Base-by-base conservation (phyloP, 2,113 vertebrate genomes). In the Elaphurus davidianus region DNA sequence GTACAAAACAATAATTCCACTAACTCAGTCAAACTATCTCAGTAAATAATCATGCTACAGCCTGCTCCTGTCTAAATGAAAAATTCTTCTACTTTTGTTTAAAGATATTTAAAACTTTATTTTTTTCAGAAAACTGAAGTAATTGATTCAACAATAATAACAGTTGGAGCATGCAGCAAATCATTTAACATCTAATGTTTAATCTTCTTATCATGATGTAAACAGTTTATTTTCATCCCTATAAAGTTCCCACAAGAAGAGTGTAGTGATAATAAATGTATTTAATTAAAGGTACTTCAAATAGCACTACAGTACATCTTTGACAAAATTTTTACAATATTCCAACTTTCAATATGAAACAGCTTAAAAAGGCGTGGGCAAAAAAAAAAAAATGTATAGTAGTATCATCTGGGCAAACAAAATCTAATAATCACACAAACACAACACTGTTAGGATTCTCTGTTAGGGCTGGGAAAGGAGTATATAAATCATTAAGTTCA, bases 271-370 rank as follows among this genome's bases (percentile, higher is more conserved):
- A 87, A 23, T 97, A 98, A 92, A 98, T 82, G 98, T 98, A 96
- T 86, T 98, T 98, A 97, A 98, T 98, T 98, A 96, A 94, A 98
- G 96, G 97, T 98, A 98, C 97, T 98, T 99, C 92, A 97, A 98
- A 98, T 96, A 98, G 96, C 93, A 98, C 98, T 98, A 98, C 96
- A 97, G 91, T 98, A 98, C 94, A 98, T 95, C 97, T 98, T 95
- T 87, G 93, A 98, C 98, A 98, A 98, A 98, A 98, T 98, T 96
- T 98, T 97, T 98, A 98, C 92, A 96, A 55, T 97, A 97, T 97
- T 97, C 81, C 97, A 95, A 98, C 98, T 98, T 98, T 98, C 98
- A 98, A 98, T 98, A 98, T 98, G 98, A 99, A 99, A 98, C 98
- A 98, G 98, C 84, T 97, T 94, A 97, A 94, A 97, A 96, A 82